A percentile compares a stretch with the other conserved stretches of the same genome.
Evolutionary conservation across 2,888 invertebrate species (phyloP).

Genomic region (Thera britannica): DNA sequence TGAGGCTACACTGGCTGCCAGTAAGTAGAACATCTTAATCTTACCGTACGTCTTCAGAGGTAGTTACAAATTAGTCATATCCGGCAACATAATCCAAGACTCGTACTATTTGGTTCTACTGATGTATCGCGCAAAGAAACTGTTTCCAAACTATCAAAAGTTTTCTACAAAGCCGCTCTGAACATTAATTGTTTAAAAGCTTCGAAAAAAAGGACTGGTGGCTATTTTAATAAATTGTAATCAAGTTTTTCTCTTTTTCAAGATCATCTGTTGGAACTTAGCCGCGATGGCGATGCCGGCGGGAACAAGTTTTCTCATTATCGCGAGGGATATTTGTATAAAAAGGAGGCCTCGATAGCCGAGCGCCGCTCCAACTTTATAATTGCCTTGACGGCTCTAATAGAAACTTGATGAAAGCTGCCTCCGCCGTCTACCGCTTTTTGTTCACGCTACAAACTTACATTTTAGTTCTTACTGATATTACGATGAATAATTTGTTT

Average conservation of each 20-base stretch:
- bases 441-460: slow-evolving; percentile 71
- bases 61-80: slow-evolving; percentile 66
- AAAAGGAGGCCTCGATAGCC: slow-evolving; percentile 67
- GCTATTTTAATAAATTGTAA: slow-evolving; percentile 57
- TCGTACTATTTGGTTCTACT: slow-evolving; percentile 35
- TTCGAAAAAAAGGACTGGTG: slow-evolving; percentile 38
- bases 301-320: slow-evolving; percentile 81
- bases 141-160: slow-evolving; percentile 44
- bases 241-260: slow-evolving; percentile 61
- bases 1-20: not conserved
- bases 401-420: slow-evolving; percentile 82
- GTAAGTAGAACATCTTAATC: slow-evolving; percentile 5
- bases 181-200: slow-evolving; percentile 37
- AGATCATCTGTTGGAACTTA: slow-evolving; percentile 73
- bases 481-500: slow-evolving; percentile 52
- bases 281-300: slow-evolving; percentile 52
- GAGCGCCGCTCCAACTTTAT: slow-evolving; percentile 68
- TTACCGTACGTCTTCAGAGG: slow-evolving; percentile 51
- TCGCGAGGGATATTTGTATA: slow-evolving; percentile 77
- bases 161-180: slow-evolving; percentile 15
- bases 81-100: slow-evolving; percentile 62
- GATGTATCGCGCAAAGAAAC: not conserved
- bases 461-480: slow-evolving; percentile 65
- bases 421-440: slow-evolving; percentile 66
- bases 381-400: slow-evolving; percentile 81